Evolutionary conservation across 2,888 invertebrate species (phyloP).

Genomic region (Brenthis daphne): DNA sequence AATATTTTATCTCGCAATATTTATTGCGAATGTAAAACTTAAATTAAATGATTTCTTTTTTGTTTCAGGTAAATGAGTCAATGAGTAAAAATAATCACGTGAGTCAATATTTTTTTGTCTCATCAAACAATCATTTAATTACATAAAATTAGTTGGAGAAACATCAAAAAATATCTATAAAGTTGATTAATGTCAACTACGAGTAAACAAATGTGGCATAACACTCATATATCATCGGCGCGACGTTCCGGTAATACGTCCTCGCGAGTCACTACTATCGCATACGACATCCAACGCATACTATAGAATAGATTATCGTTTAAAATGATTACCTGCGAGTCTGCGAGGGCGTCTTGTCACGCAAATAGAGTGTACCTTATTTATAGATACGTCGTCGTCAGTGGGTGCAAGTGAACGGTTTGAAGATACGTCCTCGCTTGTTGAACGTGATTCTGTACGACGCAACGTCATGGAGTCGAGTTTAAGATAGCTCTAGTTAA

Average conservation of each 20-base stretch:
- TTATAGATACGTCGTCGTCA: conserved; percentile 52
- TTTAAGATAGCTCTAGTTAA: conserved; percentile 11
- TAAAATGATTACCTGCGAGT: conserved; percentile 40
- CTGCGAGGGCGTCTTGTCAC: conserved; percentile 42
- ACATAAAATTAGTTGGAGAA: conserved; percentile 17
- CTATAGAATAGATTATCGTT: conserved; percentile 22
- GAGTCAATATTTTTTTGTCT: neutral
- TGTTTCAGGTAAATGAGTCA: conserved; percentile 40
- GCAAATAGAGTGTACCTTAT: conserved; percentile 53
- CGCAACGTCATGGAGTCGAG: conserved; percentile 19
- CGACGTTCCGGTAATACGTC: conserved; percentile 32
- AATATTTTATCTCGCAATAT: neutral
- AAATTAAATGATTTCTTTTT: conserved; percentile 24
- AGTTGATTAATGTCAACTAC: conserved; percentile 21
- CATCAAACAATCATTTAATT: conserved; percentile 23
- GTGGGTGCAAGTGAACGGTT: conserved; percentile 45
- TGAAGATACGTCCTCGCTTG: conserved; percentile 49
- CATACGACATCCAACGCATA: conserved; percentile 15
- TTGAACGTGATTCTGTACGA: conserved; percentile 22
- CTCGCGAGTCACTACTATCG: conserved; percentile 26
- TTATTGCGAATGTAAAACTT: neutral
- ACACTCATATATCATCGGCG: conserved; percentile 30
- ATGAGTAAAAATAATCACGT: neutral
- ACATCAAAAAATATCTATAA: conserved; percentile 28
- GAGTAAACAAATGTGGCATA: conserved; percentile 29